Evolutionary conservation across 23 tunicate genomes (phyloP), one percentile per base, ranked within the genome.

Genomic region (Pegea sp.): DNA sequence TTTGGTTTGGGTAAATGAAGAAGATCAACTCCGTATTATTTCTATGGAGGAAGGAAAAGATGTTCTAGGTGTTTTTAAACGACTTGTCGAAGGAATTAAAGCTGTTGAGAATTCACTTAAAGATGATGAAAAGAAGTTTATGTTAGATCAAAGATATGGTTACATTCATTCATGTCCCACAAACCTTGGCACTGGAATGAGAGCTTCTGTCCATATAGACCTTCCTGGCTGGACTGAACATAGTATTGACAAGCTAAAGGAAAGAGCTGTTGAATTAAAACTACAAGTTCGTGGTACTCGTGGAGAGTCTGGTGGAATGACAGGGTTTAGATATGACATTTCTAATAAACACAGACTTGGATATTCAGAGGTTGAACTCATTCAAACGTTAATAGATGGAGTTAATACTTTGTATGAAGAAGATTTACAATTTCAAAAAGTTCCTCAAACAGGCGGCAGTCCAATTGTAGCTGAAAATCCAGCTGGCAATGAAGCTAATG

Each of bases 161-260:
- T 38, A 8, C 46, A 38, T 38, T 8, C 46, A 38, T 16, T 38
- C 46, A 16, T 38, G 46, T 16, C 46, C 46, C 46, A 38, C 46
- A 11, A 38, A 38, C 46, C 46, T 38, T 16, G 46, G 46, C 11
- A 38, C 46, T 11, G 46, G 46, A 16, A 38, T 38, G 46, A 11
- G 46, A 11, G 46, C 46, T 16, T 38, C 46, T 11, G 46, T 38
- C 13, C 46, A 38, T 16, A 16, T 38, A 16, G 46, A 38, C 46
- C 46, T 38, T 38, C 46, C 46, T 16, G 46, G 46, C 11, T 38
- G 46, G 46, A n/a, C n/a, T n/a, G n/a, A n/a, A n/a, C n/a, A n/a
- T n/a, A 38, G 16, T 11, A 16, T 38, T 38, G 46, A 38, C 11
- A 16, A 38, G 11, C 46, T 38, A 11, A 38, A 38, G 46, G 16